These are phyloP conservation scores for Argynnis bischoffii DNA, from an alignment of 2,888 invertebrate species.

Conservation along the genomic window DNA sequence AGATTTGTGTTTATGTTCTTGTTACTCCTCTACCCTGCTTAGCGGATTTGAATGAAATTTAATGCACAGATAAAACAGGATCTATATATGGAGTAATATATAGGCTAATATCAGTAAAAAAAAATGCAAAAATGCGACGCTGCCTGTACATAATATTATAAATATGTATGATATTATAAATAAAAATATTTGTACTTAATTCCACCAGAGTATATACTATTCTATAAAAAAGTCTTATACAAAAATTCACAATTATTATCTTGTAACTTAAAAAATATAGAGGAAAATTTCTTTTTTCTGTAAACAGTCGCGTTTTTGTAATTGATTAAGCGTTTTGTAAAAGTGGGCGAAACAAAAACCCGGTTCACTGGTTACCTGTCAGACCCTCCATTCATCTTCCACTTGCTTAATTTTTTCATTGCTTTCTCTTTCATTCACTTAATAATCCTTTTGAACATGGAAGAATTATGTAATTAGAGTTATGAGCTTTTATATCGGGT, in stretches of 20 bases:
- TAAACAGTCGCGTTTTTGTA: constrained; percentile 14
- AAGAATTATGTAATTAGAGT: constrained; percentile 3
- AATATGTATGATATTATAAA: too few species aligned
- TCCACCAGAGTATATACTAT: too few species aligned
- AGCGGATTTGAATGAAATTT: too few species aligned
- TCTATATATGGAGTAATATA: too few species aligned
- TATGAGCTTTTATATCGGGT: not conserved
- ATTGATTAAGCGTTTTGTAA: constrained; percentile 23
- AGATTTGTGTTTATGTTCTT: too few species aligned
- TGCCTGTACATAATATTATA: too few species aligned
- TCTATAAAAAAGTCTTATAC: too few species aligned
- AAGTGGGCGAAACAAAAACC: constrained; percentile 18
- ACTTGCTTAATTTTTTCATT: constrained; percentile 34
- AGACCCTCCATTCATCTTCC: constrained; percentile 36
- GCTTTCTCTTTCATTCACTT: constrained; percentile 25
- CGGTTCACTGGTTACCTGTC: constrained; percentile 31
- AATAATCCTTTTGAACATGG: constrained; percentile 17
- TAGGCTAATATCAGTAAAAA: too few species aligned
- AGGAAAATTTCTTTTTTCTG: constrained; percentile 1
- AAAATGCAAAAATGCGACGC: too few species aligned
- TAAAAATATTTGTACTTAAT: too few species aligned
- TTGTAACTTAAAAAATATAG: not conserved
- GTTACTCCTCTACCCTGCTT: too few species aligned
- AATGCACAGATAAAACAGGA: too few species aligned
- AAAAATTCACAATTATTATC: constrained; percentile 4